phyloP scores from a whole-genome alignment of 2,888 invertebrate genomes.

The Parnassius orleans region DNA sequence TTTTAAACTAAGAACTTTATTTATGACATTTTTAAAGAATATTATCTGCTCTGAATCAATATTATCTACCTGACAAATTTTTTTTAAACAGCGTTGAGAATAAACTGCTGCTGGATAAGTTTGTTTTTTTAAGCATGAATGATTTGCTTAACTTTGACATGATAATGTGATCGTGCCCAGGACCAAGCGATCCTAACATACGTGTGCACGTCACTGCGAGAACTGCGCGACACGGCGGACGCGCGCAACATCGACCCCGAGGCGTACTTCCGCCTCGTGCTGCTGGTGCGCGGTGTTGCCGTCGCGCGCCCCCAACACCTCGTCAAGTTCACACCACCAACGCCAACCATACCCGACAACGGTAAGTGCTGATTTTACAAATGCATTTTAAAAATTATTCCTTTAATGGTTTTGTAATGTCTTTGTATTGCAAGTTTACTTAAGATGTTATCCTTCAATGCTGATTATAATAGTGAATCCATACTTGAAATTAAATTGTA shows the following conservation, averaged over 20 bases:
- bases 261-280: conserved; percentile 91
- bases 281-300: conserved; percentile 92
- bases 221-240: conserved; percentile 83
- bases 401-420: neutral
- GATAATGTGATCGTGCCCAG: conserved; percentile 50
- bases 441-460: too few relatives aligned
- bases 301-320: conserved; percentile 91
- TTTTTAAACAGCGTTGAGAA: too few relatives aligned
- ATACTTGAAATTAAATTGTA: too few relatives aligned
- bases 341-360: conserved; percentile 56
- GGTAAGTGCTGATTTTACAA: conserved; percentile 40
- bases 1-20: too few relatives aligned
- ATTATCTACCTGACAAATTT: too few relatives aligned
- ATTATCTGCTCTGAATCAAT: too few relatives aligned
- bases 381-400: neutral
- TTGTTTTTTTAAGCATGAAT: too few relatives aligned
- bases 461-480: too few relatives aligned
- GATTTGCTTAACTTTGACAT: too few relatives aligned
- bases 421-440: too few relatives aligned
- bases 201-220: conserved; percentile 84
- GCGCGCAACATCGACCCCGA: conserved; percentile 91
- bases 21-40: too few relatives aligned
- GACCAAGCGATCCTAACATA: conserved; percentile 92
- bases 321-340: conserved; percentile 64
- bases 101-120: too few relatives aligned